Conservation (phyloP, 1,140 invertebrate genomes). For the Hyposmocoma kahamanoa region DNA sequence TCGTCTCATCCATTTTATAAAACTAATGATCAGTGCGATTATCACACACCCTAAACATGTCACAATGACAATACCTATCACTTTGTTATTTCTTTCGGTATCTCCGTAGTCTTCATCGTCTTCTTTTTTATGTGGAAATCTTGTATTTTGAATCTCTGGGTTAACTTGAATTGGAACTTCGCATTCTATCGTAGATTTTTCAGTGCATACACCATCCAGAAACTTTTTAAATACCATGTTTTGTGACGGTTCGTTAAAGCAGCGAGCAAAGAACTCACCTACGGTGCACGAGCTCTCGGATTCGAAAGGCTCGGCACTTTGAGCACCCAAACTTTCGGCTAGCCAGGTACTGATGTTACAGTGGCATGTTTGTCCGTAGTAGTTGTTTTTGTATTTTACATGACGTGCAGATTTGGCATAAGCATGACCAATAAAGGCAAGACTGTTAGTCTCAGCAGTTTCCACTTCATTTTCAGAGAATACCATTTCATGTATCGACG, state of each 20-base stretch:
- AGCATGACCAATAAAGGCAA: conserved; percentile 75
- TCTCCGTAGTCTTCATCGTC: conserved; percentile 23
- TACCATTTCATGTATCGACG: conserved; percentile 70
- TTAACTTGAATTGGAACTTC: conserved; percentile 59
- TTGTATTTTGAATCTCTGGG: conserved; percentile 59
- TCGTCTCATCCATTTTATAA: conserved; percentile 49
- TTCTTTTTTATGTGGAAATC: conserved; percentile 59
- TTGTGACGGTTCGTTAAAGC: conserved; percentile 77
- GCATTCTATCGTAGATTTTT: conserved; percentile 63
- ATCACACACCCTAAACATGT: conserved; percentile 47
- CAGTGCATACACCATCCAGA: conserved; percentile 75
- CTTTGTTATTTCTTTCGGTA: conserved; percentile 49
- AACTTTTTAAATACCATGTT: conserved; percentile 78
- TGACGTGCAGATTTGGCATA: conserved; percentile 52
- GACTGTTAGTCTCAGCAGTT: conserved; percentile 64
- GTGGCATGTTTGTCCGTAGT: conserved; percentile 76
- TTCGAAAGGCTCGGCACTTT: conserved; percentile 58
- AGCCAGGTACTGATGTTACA: conserved; percentile 77
- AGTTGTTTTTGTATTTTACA: conserved; percentile 76
- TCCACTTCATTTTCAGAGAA: conserved; percentile 78
- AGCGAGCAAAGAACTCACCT: conserved; percentile 74
- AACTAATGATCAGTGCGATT: conserved; percentile 49
- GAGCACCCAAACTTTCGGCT: conserved; percentile 57
- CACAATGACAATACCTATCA: conserved; percentile 57
- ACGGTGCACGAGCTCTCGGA: conserved; percentile 78